Conservation (phyloP, 2,113 vertebrate species). For the Girardinichthys multiradiatus region DNA sequence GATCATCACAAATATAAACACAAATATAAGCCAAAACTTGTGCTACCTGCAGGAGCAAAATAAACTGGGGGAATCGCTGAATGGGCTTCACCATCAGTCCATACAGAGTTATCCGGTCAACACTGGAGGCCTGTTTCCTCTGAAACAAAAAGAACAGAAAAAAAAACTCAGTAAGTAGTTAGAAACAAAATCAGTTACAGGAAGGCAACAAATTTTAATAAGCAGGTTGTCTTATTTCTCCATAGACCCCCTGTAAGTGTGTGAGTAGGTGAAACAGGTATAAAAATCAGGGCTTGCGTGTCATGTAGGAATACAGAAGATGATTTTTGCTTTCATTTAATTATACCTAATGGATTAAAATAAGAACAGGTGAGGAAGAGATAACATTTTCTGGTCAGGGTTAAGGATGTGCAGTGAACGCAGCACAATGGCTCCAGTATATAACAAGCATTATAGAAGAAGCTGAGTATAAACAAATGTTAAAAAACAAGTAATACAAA, state of each 20-base stretch:
- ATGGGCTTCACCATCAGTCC: slow-evolving; percentile 98
- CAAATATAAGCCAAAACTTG: slow-evolving; percentile 1
- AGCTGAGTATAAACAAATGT: background rate
- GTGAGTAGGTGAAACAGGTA: slow-evolving; percentile 44
- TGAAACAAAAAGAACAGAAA: slow-evolving; percentile 49
- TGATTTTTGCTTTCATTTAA: slow-evolving; percentile 6
- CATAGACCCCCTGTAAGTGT: slow-evolving; percentile 32
- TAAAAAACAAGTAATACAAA: too few species aligned
- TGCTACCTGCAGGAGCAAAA: slow-evolving; percentile 92
- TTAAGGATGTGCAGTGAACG: slow-evolving; percentile 19
- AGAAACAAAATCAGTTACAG: slow-evolving; percentile 4
- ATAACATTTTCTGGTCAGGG: background rate
- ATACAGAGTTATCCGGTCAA: slow-evolving; percentile 93
- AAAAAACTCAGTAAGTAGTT: background rate
- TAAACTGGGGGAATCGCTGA: slow-evolving; percentile 97
- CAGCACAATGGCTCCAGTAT: slow-evolving; percentile 1
- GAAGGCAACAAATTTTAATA: slow-evolving; percentile 13
- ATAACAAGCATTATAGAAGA: background rate
- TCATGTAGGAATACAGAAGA: slow-evolving; percentile 41
- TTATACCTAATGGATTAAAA: slow-evolving; percentile 39
- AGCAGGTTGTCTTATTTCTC: slow-evolving; percentile 28
- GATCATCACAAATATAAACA: slow-evolving; percentile 5
- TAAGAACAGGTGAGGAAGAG: slow-evolving; percentile 40
- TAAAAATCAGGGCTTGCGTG: slow-evolving; percentile 37
- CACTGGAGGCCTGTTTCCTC: slow-evolving; percentile 91